A percentile compares a stretch with the other conserved stretches of the same genome.
Conservation (phyloP, 1,140 invertebrate species). For the Trialeurodes vaporariorum region DNA sequence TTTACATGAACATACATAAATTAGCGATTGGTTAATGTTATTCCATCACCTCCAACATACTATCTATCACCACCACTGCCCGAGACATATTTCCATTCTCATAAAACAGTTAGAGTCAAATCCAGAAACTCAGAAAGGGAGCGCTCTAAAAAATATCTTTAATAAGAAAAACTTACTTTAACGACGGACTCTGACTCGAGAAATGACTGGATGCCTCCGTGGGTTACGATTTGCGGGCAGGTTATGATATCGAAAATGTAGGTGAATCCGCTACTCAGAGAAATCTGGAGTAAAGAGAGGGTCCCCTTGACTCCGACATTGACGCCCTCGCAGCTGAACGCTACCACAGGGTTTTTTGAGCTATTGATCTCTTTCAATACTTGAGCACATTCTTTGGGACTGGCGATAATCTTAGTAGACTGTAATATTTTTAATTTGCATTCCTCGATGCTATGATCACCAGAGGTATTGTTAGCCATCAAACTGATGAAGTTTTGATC, state of each 20-base stretch:
- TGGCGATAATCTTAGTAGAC: conserved; percentile 63
- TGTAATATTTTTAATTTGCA: conserved; percentile 68
- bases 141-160: no score
- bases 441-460: conserved; percentile 26
- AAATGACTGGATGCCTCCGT: conserved; percentile 64
- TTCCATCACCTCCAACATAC: no score
- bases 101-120: no score
- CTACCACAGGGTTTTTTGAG: conserved; percentile 42
- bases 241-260: conserved; percentile 85
- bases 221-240: conserved; percentile 62
- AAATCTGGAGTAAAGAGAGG: conserved; percentile 76
- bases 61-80: no score
- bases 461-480: conserved; percentile 9
- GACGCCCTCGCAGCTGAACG: conserved; percentile 81
- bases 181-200: conserved; percentile 69
- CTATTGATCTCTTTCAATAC: conserved; percentile 65
- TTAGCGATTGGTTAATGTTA: no score
- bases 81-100: no score
- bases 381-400: conserved; percentile 57
- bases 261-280: conserved; percentile 59
- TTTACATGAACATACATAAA: no score
- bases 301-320: conserved; percentile 74
- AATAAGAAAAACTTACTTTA: conserved; percentile 49
- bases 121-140: no score
- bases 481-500: conserved; percentile 43